Base-by-base conservation (phyloP, 2,888 invertebrate species). In the Thymelicus sylvestris region DNA sequence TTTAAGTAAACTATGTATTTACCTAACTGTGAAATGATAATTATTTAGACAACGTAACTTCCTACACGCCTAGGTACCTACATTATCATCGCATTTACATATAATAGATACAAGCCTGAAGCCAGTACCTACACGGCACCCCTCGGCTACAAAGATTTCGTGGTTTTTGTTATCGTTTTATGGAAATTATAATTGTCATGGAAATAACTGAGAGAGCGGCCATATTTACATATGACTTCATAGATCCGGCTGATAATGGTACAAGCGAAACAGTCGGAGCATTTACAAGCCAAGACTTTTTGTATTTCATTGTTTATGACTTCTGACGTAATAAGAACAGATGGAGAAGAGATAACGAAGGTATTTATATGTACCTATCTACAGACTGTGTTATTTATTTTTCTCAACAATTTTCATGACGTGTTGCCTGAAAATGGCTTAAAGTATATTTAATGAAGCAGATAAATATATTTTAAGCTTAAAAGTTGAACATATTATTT, bases 111-210 rank as follows among this genome's bases (percentile, higher is more conserved):
- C 48, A 39, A 31, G 59, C 57, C 66, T 44, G 41, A n/a, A n/a
- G n/a, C n/a, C n/a, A n/a, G n/a, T n/a, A n/a, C n/a, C n/a, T 59
- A 10, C 44, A 57, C 48, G 19, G 47, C 47, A 57, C 69, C 64
- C 48, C 48, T 39, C 24, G 19, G 39, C 48, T 48, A 59, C 57
- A 64, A 64, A 69, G 39, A 69, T 69, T 69, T 64, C 47, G 64
- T 65, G 50, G 57, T 70, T 87, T 90, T 90, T 89, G 89, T 90
- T 89, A 83, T 86, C 90, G 86, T 88, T 90, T 89, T 90, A 90
- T 91, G 89, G 86, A 87, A 88, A 90, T 90, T 86, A 83, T 87
- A 89, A 90, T 88, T 88, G 89, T 89, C 87, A 84, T 84, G 83
- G 83, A 81, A 86, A 85, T 90, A 89, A 89, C 90, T 86, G 87